A percentile compares a stretch with the other conserved stretches of the same genome.
Conservation (phyloP, 2,888 invertebrate species). For the Rotaria macrura region DNA sequence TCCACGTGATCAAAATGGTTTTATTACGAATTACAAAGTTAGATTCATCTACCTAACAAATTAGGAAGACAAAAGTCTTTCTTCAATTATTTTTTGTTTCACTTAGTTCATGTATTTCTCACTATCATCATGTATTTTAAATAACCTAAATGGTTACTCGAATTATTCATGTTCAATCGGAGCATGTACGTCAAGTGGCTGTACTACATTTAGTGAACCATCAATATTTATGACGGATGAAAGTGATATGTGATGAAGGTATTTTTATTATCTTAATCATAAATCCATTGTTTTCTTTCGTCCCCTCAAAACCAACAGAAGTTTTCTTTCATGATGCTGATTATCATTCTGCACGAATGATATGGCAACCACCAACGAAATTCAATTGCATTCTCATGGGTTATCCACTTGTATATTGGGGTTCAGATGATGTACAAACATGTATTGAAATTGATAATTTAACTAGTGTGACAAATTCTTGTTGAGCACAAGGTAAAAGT, state of each 20-base stretch:
- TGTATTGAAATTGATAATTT: not conserved
- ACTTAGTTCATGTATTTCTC: not conserved
- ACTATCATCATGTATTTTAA: not conserved
- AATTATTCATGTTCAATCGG: constrained; percentile 25
- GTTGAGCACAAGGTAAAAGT: constrained; percentile 35
- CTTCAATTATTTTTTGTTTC: not conserved
- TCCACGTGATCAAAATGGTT: not conserved
- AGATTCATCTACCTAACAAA: not conserved
- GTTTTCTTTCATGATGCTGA: constrained; percentile 91
- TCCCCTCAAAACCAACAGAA: constrained; percentile 85
- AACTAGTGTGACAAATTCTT: not conserved
- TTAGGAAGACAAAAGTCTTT: no score
- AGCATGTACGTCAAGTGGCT: constrained; percentile 29
- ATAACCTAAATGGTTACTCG: constrained; percentile 1
- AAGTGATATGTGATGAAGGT: not conserved
- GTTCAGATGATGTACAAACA: not conserved
- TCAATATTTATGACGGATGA: constrained; percentile 21
- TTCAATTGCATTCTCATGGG: constrained; percentile 26
- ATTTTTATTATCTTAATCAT: not conserved
- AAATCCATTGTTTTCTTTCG: constrained; percentile 51
- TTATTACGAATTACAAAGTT: not conserved
- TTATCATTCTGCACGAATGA: constrained; percentile 76
- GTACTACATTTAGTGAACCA: constrained; percentile 15
- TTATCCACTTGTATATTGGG: constrained; percentile 26
- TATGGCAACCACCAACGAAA: constrained; percentile 59